These are phyloP conservation scores for Patella pellucida DNA, from an alignment of 2,888 invertebrate genomes.

Conservation along the genomic window DNA sequence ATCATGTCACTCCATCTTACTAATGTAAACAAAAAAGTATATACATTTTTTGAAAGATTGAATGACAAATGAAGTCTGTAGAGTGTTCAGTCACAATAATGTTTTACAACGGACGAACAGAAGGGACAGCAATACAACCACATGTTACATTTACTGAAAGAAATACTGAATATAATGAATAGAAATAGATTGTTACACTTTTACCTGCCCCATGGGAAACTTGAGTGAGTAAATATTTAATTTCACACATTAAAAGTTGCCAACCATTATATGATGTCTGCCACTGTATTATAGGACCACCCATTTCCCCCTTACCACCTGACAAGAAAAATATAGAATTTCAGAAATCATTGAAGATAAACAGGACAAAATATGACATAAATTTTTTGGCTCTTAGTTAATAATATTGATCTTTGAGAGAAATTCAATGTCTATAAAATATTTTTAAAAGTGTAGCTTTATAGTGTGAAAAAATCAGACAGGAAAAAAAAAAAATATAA, in stretches of 20 bases:
- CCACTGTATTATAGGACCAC: slow-evolving; percentile 54
- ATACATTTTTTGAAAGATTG: too few relatives aligned
- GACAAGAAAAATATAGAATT: slow-evolving; percentile 15
- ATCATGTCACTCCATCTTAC: too few relatives aligned
- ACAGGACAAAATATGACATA: not conserved
- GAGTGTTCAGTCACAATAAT: too few relatives aligned
- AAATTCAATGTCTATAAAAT: too few relatives aligned
- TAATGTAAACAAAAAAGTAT: too few relatives aligned
- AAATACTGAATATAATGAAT: not conserved
- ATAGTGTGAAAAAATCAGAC: slow-evolving; percentile 49
- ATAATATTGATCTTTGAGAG: too few relatives aligned
- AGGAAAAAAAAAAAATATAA: not conserved
- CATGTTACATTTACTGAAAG: too few relatives aligned
- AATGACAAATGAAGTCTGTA: too few relatives aligned
- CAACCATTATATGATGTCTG: slow-evolving; percentile 60
- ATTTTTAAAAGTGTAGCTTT: not conserved
- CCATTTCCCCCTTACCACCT: slow-evolving; percentile 11
- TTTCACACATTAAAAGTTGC: slow-evolving; percentile 62
- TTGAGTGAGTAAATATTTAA: slow-evolving; percentile 56
- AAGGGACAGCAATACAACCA: too few relatives aligned
- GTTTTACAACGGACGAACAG: too few relatives aligned
- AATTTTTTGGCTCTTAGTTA: not conserved
- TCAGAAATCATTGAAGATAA: not conserved
- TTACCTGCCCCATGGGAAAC: slow-evolving; percentile 64
- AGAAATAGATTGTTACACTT: not conserved